Evolutionary conservation across 2,797 vertebrate species (phyloP).

Genomic region (Iguana delicatissima): DNA sequence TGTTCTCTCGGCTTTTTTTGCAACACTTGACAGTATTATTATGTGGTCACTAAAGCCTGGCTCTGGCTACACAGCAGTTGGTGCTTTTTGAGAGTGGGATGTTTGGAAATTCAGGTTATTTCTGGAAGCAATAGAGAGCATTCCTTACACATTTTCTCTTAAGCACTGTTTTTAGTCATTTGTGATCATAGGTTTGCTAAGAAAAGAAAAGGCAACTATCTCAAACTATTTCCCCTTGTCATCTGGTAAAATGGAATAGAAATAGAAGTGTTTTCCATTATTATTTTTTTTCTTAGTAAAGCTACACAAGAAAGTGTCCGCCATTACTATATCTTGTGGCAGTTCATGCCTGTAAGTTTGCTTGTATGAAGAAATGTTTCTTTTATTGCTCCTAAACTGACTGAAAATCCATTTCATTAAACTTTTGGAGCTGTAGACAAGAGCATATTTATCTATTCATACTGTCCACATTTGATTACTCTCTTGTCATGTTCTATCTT

Average conservation of each 20-base stretch:
- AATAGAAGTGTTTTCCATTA: background rate
- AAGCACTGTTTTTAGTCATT: constrained; percentile 9
- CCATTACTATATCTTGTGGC: background rate
- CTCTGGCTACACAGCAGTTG: rapidly evolving
- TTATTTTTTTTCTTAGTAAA: background rate
- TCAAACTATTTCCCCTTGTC: background rate
- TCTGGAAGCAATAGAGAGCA: background rate
- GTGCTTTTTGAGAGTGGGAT: background rate
- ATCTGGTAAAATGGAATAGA: background rate
- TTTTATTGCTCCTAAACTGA: background rate
- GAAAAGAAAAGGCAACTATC: background rate
- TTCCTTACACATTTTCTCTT: constrained; percentile 7
- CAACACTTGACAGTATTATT: background rate
- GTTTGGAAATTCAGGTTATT: constrained; percentile 9
- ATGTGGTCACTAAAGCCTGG: background rate
- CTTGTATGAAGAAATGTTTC: background rate
- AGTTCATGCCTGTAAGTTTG: background rate
- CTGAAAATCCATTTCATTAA: background rate
- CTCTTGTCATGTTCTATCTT: too few species aligned
- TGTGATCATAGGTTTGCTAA: background rate
- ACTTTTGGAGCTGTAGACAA: too few species aligned
- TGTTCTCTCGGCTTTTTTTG: constrained; percentile 12
- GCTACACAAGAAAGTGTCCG: background rate
- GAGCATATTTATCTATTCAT: too few species aligned
- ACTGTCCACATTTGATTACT: too few species aligned